Evolutionary conservation across 2,888 invertebrate genomes (phyloP).

Genomic region (Synergus japonicus): DNA sequence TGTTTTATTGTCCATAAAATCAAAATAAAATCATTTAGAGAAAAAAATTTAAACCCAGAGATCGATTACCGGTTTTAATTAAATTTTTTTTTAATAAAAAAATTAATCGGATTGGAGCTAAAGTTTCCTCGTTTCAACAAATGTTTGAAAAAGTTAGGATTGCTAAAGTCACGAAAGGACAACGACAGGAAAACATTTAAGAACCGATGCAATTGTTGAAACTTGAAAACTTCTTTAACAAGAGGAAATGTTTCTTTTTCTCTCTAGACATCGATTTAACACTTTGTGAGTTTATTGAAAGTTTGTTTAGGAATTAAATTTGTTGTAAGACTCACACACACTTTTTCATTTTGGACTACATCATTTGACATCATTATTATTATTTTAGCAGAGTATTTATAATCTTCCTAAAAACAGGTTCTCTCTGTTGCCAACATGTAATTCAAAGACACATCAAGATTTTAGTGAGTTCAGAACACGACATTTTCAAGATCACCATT

Average conservation of each 20-base stretch:
- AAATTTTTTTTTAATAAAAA: neutral
- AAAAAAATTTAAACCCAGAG: neutral
- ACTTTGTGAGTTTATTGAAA: neutral
- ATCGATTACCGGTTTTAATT: neutral
- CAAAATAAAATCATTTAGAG: neutral
- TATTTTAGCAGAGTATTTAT: neutral
- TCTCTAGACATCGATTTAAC: constrained; percentile 18
- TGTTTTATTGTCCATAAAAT: constrained; percentile 19
- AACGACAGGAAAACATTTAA: constrained; percentile 9
- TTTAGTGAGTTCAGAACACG: neutral
- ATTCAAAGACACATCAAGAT: neutral
- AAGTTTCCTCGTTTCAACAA: neutral
- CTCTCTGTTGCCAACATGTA: neutral
- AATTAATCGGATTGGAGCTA: neutral
- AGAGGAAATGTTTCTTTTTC: constrained; percentile 12
- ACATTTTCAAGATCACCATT: constrained; percentile 50
- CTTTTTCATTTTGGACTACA: too few relatives aligned
- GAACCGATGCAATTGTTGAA: constrained; percentile 5
- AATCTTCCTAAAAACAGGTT: neutral
- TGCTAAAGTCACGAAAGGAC: constrained; percentile 17
- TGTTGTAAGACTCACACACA: neutral
- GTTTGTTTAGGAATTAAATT: neutral
- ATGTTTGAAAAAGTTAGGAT: constrained; percentile 17
- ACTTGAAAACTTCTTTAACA: constrained; percentile 14
- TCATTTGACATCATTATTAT: neutral